Percentiles rank a stretch among this genome's conserved stretches.
Evolutionary conservation across 2,888 invertebrate species (phyloP).

Genomic region (Pseudeuparius sepicola): DNA sequence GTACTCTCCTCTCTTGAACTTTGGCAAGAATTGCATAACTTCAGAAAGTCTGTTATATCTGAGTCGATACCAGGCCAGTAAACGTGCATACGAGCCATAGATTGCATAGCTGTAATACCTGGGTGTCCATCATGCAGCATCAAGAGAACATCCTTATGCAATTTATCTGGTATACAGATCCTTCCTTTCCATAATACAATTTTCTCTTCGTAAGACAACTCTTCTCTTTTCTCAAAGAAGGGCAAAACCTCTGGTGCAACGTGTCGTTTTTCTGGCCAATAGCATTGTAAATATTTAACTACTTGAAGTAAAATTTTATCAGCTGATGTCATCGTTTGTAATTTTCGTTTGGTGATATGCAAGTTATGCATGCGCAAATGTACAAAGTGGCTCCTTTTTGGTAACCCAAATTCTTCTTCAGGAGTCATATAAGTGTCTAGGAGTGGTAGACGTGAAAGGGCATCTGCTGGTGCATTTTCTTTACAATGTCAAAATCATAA

Average conservation of each 20-base stretch:
- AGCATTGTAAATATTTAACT: slow-evolving; percentile 6
- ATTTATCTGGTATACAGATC: too few species aligned
- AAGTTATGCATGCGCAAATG: neutral
- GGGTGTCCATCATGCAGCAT: slow-evolving; percentile 21
- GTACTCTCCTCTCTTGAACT: slow-evolving; percentile 13
- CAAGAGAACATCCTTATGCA: too few species aligned
- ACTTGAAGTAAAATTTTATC: slow-evolving; percentile 8
- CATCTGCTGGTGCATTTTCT: too few species aligned
- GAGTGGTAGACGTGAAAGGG: too few species aligned
- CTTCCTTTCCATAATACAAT: slow-evolving; percentile 19
- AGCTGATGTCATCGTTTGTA: slow-evolving; percentile 6
- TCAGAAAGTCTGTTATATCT: slow-evolving; percentile 13
- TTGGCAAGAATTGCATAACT: slow-evolving; percentile 19
- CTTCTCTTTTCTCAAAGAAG: slow-evolving; percentile 21
- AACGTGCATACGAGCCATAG: slow-evolving; percentile 19
- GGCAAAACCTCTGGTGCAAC: slow-evolving; percentile 12
- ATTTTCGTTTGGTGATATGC: slow-evolving; percentile 3
- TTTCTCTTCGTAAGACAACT: slow-evolving; percentile 18
- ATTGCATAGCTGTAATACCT: slow-evolving; percentile 21
- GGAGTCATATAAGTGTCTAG: too few species aligned
- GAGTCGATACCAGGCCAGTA: slow-evolving; percentile 22
- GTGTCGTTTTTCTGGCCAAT: slow-evolving; percentile 13
- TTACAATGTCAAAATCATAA: too few species aligned
- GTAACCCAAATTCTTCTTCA: neutral
- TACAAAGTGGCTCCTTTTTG: neutral